Percentiles rank a stretch among this genome's conserved stretches.
phyloP scores from a whole-genome alignment of 2,113 vertebrate species.

The Cynocephalus volans region DNA sequence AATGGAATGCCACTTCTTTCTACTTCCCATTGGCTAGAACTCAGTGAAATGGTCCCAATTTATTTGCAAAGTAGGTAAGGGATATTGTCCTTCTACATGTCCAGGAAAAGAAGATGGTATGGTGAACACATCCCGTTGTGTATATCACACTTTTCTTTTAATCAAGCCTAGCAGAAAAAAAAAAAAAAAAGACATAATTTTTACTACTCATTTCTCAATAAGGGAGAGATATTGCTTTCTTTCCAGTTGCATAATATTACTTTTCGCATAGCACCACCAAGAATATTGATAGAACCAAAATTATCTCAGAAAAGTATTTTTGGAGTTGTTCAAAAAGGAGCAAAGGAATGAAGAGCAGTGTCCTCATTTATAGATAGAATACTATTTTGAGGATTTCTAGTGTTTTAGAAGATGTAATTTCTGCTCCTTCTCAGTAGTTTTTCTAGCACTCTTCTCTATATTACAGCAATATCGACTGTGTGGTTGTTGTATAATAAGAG shows the following conservation, averaged over 20 bases:
- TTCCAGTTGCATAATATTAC: background rate
- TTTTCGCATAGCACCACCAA: background rate
- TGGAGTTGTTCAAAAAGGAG: background rate
- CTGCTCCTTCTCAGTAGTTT: background rate
- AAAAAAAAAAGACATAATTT: background rate
- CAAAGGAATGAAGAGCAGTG: background rate
- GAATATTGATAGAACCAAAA: background rate
- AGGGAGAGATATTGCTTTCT: background rate
- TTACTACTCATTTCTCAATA: constrained; percentile 7
- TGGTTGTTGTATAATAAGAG: background rate
- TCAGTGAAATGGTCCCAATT: background rate
- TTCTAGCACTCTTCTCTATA: background rate
- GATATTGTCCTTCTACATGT: background rate
- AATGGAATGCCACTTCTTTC: background rate
- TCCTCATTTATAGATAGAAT: background rate
- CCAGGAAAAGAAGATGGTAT: background rate
- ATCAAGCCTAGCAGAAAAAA: background rate
- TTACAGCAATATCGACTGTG: background rate
- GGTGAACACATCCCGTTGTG: background rate
- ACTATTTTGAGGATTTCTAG: background rate
- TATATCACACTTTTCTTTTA: constrained; percentile 13
- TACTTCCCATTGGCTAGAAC: background rate
- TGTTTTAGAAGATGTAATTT: constrained; percentile 32
- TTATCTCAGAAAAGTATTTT: constrained; percentile 26
- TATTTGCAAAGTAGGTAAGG: background rate